Conservation (phyloP, 2,797 vertebrate genomes). For the Propithecus perrieri region DNA sequence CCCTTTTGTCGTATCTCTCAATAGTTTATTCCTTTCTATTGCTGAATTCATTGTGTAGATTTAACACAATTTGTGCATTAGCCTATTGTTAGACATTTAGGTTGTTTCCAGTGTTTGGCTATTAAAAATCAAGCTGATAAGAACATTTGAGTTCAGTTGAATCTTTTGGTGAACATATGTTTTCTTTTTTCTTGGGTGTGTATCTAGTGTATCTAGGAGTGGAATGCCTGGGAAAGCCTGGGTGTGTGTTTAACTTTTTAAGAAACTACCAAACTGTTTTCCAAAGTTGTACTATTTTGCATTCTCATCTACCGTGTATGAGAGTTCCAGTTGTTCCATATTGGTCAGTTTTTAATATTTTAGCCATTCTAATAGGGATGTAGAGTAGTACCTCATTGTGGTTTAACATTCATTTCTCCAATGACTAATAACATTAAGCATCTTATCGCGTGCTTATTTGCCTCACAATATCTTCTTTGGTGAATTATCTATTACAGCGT, state of each 20-base stretch:
- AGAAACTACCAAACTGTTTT: background rate
- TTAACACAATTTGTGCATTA: background rate
- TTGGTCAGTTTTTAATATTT: background rate
- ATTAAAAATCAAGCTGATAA: background rate
- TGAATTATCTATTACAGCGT: background rate
- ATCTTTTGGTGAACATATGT: background rate
- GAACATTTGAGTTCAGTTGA: background rate
- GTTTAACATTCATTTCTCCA: slow-evolving; percentile 37
- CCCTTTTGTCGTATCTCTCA: background rate
- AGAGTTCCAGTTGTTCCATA: background rate
- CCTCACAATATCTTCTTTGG: background rate
- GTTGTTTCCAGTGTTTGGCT: background rate
- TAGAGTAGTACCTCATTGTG: background rate
- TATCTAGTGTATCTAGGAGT: background rate
- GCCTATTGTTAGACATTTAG: background rate
- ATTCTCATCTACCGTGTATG: background rate
- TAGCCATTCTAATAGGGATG: background rate
- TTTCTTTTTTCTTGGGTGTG: background rate
- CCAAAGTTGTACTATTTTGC: background rate
- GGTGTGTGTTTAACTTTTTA: background rate
- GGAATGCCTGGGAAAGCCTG: background rate
- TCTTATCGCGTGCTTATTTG: background rate
- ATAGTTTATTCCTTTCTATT: background rate
- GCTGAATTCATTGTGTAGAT: background rate
- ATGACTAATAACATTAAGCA: background rate